phyloP scores from a whole-genome alignment of 1,140 invertebrate species.

The Macrobrachium rosenbergii region DNA sequence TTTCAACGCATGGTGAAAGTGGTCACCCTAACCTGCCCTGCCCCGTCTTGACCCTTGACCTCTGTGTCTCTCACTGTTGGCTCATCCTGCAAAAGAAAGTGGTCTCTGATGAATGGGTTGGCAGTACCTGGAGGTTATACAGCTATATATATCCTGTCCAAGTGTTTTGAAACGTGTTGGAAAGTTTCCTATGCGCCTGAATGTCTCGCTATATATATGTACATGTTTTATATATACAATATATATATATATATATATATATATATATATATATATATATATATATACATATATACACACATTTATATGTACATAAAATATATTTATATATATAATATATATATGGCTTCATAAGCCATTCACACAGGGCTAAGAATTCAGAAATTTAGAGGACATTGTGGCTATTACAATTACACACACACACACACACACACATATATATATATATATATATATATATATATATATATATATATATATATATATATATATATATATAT shows the following conservation, averaged over 20 bases:
- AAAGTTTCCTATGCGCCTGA: not conserved
- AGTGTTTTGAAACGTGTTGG: too few species aligned
- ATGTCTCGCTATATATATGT: slow-evolving; percentile 4
- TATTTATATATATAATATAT: slow-evolving; percentile 13
- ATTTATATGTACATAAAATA: slow-evolving; percentile 7
- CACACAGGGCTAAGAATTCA: too few species aligned
- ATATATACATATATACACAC: slow-evolving; percentile 25
- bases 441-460: slow-evolving; percentile 20
- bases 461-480: slow-evolving; percentile 27
- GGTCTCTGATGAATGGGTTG: not conserved
- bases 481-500: not conserved
- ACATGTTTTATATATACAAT: not conserved
- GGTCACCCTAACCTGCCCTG: too few species aligned
- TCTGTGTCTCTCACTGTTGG: too few species aligned
- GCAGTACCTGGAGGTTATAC: not conserved
- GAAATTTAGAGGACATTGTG: too few species aligned
- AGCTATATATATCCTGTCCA: too few species aligned
- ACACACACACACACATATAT: not conserved
- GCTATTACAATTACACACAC: not conserved
- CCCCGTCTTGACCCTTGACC: too few species aligned
- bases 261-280: slow-evolving; percentile 35
- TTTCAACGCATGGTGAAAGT: too few species aligned
- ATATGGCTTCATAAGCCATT: not conserved
- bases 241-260: slow-evolving; percentile 49
- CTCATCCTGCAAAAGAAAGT: too few species aligned